phyloP scores from a whole-genome alignment of 2,113 vertebrate genomes.

The Mormoops blainvillei region DNA sequence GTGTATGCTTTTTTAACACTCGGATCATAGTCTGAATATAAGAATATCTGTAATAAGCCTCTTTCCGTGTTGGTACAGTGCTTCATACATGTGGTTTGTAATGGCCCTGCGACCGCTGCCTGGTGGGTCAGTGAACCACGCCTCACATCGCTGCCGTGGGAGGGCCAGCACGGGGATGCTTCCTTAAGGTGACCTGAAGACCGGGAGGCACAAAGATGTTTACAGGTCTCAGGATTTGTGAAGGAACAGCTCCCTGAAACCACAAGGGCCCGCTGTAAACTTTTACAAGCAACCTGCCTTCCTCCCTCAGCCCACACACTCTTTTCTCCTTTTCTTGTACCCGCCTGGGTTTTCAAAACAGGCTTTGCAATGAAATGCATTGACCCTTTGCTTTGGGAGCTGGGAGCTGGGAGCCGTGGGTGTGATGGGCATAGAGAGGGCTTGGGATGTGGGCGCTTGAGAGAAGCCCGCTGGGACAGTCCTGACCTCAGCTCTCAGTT shows the following conservation, averaged over 20 bases:
- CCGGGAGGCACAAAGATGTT: rapidly evolving
- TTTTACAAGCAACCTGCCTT: neutral
- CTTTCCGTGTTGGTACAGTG: rapidly evolving
- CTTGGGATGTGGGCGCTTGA: neutral
- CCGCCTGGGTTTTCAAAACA: neutral
- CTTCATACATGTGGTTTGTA: neutral
- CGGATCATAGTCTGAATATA: neutral
- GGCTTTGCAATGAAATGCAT: neutral
- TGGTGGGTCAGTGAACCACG: rapidly evolving
- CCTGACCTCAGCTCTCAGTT: too few relatives aligned
- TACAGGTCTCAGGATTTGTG: neutral
- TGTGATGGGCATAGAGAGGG: neutral
- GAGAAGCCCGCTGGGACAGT: neutral
- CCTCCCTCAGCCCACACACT: neutral
- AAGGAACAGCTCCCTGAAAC: neutral
- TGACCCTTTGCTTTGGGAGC: neutral
- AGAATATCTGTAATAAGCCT: neutral
- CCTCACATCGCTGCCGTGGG: rapidly evolving
- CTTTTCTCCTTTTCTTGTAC: neutral
- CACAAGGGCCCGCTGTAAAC: neutral
- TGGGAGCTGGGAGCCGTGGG: neutral
- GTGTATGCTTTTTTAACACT: neutral
- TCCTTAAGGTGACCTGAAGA: neutral
- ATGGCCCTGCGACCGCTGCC: neutral
- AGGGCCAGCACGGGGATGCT: neutral